A percentile compares a stretch with the other conserved stretches of the same genome.
Conservation (phyloP, 2,888 invertebrate species). For the Globia sparganii region DNA sequence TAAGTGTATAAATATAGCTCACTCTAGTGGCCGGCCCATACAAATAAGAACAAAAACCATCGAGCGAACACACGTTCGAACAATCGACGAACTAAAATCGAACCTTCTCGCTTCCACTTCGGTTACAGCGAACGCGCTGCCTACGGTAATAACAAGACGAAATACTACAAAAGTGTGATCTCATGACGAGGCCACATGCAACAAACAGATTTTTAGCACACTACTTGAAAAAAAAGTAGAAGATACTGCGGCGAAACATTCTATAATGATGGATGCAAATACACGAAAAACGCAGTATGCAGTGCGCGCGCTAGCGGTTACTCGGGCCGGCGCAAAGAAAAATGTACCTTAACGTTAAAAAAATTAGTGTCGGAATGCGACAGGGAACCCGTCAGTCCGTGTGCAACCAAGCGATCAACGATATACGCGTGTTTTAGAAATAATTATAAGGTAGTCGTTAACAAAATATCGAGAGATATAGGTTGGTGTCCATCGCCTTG, state of each 20-base stretch:
- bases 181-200: conserved; percentile 28
- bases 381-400: conserved; percentile 80
- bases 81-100: conserved; percentile 78
- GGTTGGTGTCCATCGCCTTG: conserved; percentile 70
- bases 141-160: conserved; percentile 31
- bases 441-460: conserved; percentile 76
- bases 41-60: conserved; percentile 78
- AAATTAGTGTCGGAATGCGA: conserved; percentile 88
- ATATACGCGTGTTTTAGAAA: conserved; percentile 83
- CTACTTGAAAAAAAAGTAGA: conserved; percentile 45
- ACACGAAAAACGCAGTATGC: conserved; percentile 50
- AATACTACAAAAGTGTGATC: conserved; percentile 26
- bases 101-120: conserved; percentile 76
- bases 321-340: conserved; percentile 80
- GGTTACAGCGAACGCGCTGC: conserved; percentile 67
- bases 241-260: conserved; percentile 54
- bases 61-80: conserved; percentile 75
- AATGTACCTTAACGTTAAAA: conserved; percentile 85
- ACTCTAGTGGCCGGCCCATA: conserved; percentile 78
- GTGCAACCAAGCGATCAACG: conserved; percentile 85
- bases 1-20: conserved; percentile 80
- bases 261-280: conserved; percentile 60
- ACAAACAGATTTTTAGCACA: conserved; percentile 38
- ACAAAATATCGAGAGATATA: conserved; percentile 74
- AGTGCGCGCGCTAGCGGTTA: conserved; percentile 57